Evolutionary conservation across 2,888 invertebrate species (phyloP).

Genomic region (Acanthacorydalis orientalis): DNA sequence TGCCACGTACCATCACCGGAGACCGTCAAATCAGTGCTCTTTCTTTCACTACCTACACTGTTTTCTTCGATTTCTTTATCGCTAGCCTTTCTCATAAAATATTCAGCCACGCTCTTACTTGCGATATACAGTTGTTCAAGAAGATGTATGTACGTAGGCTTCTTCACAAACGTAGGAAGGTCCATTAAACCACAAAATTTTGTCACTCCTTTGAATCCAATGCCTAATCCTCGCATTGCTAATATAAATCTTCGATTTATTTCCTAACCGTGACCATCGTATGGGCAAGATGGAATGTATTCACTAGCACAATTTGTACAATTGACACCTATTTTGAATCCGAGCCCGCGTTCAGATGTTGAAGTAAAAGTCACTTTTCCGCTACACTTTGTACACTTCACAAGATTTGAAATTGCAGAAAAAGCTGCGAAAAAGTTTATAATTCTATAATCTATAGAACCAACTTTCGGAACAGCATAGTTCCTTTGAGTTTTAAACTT

Average conservation of each 20-base stretch:
- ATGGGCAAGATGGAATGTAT: neutral
- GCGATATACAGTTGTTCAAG: neutral
- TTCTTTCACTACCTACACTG: neutral
- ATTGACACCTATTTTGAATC: neutral
- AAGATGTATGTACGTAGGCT: slow-evolving; percentile 1
- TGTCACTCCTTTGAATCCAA: slow-evolving; percentile 8
- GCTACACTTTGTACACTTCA: neutral
- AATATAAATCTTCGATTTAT: slow-evolving; percentile 6
- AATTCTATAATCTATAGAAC: neutral
- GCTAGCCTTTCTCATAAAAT: slow-evolving; percentile 7
- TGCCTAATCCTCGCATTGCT: slow-evolving; percentile 10
- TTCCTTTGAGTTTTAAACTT: neutral
- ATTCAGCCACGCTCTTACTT: neutral
- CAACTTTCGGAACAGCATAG: neutral
- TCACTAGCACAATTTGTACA: neutral
- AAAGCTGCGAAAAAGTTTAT: neutral
- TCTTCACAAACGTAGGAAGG: slow-evolving; percentile 8
- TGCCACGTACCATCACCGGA: slow-evolving; percentile 2
- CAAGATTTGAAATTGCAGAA: neutral
- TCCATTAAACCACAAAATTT: slow-evolving; percentile 12
- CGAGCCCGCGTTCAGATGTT: neutral
- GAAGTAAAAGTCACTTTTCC: neutral
- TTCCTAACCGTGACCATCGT: neutral
- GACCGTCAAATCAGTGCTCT: slow-evolving; percentile 3
- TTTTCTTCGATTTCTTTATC: slow-evolving; percentile 2